These are phyloP conservation scores for Nothobranchius kuhntae DNA, from an alignment of 2,113 vertebrate genomes.

Conservation along the genomic window DNA sequence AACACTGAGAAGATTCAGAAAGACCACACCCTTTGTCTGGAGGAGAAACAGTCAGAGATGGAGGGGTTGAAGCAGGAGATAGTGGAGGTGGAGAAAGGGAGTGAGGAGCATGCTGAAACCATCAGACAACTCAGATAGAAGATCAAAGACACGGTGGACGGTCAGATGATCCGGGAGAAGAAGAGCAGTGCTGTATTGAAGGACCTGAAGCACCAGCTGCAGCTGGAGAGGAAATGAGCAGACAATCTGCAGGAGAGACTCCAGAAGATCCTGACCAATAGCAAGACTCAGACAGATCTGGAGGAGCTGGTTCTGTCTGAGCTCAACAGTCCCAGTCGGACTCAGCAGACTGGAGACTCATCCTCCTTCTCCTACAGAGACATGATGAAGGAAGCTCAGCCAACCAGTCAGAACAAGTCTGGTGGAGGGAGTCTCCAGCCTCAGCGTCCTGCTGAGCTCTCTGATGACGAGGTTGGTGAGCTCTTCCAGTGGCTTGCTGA, in stretches of 20 bases:
- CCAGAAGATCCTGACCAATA: slow-evolving; percentile 91
- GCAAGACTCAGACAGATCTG: slow-evolving; percentile 86
- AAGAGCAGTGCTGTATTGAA: slow-evolving; percentile 89
- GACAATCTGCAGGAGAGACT: slow-evolving; percentile 92
- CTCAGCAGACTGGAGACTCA: slow-evolving; percentile 90
- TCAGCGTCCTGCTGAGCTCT: slow-evolving; percentile 85
- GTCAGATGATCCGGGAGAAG: slow-evolving; percentile 91
- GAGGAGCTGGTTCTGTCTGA: slow-evolving; percentile 91
- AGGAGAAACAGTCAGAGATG: slow-evolving; percentile 79
- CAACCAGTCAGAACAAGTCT: slow-evolving; percentile 82
- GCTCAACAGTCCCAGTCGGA: slow-evolving; percentile 87
- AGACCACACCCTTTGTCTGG: slow-evolving; percentile 76
- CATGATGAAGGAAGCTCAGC: slow-evolving; percentile 84
- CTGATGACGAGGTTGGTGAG: slow-evolving; percentile 88
- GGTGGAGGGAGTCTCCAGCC: slow-evolving; percentile 88
- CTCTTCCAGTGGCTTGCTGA: slow-evolving; percentile 90
- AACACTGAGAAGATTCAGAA: slow-evolving; percentile 64
- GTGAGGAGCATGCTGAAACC: slow-evolving; percentile 72
- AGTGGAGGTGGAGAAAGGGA: slow-evolving; percentile 75
- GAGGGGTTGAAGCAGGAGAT: slow-evolving; percentile 74
- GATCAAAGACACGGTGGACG: slow-evolving; percentile 88
- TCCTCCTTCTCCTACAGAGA: slow-evolving; percentile 92
- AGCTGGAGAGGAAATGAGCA: slow-evolving; percentile 87
- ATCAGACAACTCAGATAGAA: slow-evolving; percentile 87
- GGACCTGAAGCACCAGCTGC: slow-evolving; percentile 91